phyloP scores from a whole-genome alignment of 2,797 vertebrate genomes.

The Anolis apletophallus region DNA sequence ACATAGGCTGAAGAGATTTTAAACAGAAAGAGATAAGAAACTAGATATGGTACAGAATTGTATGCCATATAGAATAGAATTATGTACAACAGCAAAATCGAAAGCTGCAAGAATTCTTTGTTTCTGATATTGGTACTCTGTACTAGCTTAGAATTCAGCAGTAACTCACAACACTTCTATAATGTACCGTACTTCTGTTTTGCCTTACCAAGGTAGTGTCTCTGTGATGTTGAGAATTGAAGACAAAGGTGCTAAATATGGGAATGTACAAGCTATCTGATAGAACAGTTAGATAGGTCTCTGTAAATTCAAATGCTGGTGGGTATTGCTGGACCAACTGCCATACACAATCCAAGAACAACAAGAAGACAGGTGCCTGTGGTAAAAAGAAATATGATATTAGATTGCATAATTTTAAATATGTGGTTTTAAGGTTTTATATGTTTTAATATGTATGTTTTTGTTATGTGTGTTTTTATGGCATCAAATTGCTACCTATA shows the following conservation, averaged over 20 bases:
- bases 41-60: neutral
- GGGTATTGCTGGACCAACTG: slow-evolving; percentile 86
- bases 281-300: slow-evolving; percentile 90
- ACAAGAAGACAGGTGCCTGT: slow-evolving; percentile 86
- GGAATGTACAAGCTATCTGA: slow-evolving; percentile 89
- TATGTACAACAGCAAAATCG: neutral
- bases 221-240: slow-evolving; percentile 85
- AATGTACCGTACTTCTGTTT: neutral
- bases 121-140: neutral
- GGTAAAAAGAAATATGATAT: slow-evolving; percentile 49
- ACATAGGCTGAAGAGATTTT: neutral
- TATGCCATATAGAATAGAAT: neutral
- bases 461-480: too few species aligned
- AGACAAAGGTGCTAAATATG: slow-evolving; percentile 90
- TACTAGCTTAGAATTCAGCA: neutral
- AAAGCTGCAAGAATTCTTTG: neutral
- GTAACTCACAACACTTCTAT: neutral
- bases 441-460: too few species aligned
- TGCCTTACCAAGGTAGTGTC: slow-evolving; percentile 77
- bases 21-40: neutral
- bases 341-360: slow-evolving; percentile 90
- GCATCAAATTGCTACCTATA: too few species aligned
- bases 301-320: slow-evolving; percentile 88
- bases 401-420: too few species aligned
- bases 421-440: too few species aligned